phyloP scores from a whole-genome alignment of 2,888 invertebrate species.

The Tortricodes alternella region DNA sequence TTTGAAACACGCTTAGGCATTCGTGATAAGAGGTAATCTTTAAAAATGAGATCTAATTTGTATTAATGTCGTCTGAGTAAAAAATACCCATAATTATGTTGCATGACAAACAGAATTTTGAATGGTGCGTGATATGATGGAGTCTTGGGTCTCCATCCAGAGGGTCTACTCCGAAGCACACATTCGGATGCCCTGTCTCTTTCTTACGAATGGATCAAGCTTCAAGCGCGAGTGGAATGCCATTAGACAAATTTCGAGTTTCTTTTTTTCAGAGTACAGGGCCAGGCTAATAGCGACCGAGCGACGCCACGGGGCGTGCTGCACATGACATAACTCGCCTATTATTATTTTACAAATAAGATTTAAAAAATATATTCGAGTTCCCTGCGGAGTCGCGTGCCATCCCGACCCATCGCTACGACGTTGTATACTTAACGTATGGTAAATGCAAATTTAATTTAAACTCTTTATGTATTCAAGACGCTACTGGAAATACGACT shows the following conservation, averaged over 20 bases:
- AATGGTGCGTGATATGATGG: conserved; percentile 53
- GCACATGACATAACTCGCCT: conserved; percentile 68
- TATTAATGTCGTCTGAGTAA: conserved; percentile 42
- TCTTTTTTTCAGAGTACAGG: no score
- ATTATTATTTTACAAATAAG: conserved; percentile 73
- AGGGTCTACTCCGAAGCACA: no score
- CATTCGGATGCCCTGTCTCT: no score
- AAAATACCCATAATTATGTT: conserved; percentile 62
- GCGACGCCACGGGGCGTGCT: conserved; percentile 53
- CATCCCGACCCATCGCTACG: conserved; percentile 43
- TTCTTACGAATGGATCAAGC: no score
- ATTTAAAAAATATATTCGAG: conserved; percentile 58
- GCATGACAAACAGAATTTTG: conserved; percentile 75
- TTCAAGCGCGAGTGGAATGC: no score
- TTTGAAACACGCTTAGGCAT: background rate
- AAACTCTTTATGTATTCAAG: conserved; percentile 57
- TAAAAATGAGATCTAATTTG: conserved; percentile 31
- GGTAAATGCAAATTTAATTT: conserved; percentile 66
- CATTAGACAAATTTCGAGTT: no score
- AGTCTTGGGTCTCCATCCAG: no score
- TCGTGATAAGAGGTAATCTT: conserved; percentile 22
- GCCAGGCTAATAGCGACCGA: conserved; percentile 62
- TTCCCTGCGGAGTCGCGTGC: conserved; percentile 76
- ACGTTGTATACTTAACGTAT: conserved; percentile 53
- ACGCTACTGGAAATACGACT: no score